Evolutionary conservation across 2,888 invertebrate genomes (phyloP), one percentile per base, ranked within the genome.

Genomic region (Eutolmus rufibarbis): DNA sequence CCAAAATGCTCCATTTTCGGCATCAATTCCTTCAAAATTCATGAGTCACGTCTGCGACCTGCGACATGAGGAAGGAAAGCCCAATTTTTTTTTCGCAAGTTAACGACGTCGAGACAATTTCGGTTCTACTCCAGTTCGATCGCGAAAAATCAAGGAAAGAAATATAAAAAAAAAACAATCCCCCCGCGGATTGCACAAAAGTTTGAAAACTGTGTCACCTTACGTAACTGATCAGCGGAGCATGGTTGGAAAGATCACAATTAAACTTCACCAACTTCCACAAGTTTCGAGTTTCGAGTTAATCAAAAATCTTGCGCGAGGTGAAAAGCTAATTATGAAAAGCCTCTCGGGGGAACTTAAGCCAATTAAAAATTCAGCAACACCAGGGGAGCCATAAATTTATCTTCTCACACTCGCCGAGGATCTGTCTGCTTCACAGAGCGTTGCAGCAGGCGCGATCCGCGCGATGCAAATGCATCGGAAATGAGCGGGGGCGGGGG

Each of bases 181-280:
- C 34, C 34, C n/a, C 74, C 12, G 43, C 14, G 74, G 28, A 23
- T 85, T 74, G 74, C 74, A 74, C 74, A 85, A 85, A 85, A 74
- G n/a, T 74, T 74, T 74, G 57, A 79, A 86, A 86, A 86, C 86
- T 86, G 78, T 86, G 86, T 79, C 86, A 86, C 78, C 40, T 86
- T 86, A 86, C 86, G 78, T 86, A 86, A 86, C 40, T 86, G 86
- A 86, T 86, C 86, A 86, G n/a, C 86, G 46, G 78, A 86, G 78
- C 86, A 79, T 78, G 57, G 78, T 66, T 78, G 28, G 51, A 85
- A 74, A 85, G 85, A 85, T 85, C 85, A 85, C 85, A 85, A 85
- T 85, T 85, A 85, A 85, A 74, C 85, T 85, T 74, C 85, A 85
- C 46, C 85, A 74, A 46, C 74, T 66, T 66, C 66, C 66, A 51